Base-by-base conservation (phyloP, 2,113 vertebrate genomes). In the Turnix velox region DNA sequence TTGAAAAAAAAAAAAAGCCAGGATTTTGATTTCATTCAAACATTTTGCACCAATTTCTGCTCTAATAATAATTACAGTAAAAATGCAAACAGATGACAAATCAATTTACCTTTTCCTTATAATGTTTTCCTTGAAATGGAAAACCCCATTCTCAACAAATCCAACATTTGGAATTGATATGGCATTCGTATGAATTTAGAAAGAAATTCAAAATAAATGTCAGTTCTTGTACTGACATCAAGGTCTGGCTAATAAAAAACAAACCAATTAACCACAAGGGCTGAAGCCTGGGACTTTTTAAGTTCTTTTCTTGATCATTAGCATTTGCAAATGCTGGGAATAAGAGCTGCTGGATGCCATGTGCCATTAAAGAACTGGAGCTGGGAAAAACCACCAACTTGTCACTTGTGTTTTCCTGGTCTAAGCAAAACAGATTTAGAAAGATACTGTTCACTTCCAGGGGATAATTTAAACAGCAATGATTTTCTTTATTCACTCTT, bases 101-200 rank as follows among this genome's bases (percentile, higher is more conserved):
- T 7, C 82, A 49, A 76, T 85, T 91, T 76, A 76, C 76, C 74
- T 49, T 54, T 49, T 66, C 35, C 52, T 76, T 28, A 69, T 77
- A 91, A 83, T 4, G n/a, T 46, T 94, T 68, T 52, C 30, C 82
- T 93, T 79, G 84, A 75, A 77, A 79, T 22, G 24, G 49, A 91
- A 91, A 94, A 82, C 2, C 2, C 48, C 62, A 65, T 51, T 92
- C 92, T 24, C 62, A 11, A 85, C 23, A 17, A 83, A 92, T 42
- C 33, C 90, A 88, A 54, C 90, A 91, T 85, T 96, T 95, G 95
- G 94, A 58, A 87, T 84, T 85, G 88, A 91, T 95, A 77, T 18
- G 72, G 35, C 58, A 68, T 61, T 55, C 49, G 62, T 66, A 51
- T 6, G 49, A 93, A 85, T 92, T 73, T 4, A 30, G 25, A 23